Evolutionary conservation across 2,113 vertebrate species (phyloP).

Genomic region (Petrocephalus zakoni): DNA sequence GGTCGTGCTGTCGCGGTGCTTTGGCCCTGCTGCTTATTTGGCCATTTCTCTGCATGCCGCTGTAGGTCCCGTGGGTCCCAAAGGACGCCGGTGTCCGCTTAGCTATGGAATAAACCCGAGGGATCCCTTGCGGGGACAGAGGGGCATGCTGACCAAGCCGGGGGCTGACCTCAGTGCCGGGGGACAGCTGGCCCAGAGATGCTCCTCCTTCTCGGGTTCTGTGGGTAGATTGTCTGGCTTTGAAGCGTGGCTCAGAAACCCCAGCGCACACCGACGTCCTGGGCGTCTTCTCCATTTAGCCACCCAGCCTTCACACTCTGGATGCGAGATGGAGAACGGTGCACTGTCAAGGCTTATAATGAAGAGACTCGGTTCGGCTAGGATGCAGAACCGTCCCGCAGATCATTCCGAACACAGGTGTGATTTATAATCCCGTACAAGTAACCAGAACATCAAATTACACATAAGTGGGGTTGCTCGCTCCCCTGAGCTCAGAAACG

Average conservation of each 20-base stretch:
- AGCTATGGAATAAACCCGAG: background rate
- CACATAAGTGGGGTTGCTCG: background rate
- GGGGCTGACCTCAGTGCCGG: background rate
- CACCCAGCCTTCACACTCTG: background rate
- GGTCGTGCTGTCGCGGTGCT: background rate
- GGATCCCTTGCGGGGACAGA: background rate
- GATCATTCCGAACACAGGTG: background rate
- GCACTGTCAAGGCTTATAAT: background rate
- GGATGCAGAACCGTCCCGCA: background rate
- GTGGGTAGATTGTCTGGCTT: background rate
- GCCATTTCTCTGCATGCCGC: background rate
- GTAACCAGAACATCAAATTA: background rate
- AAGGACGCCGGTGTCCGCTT: background rate
- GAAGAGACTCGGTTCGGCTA: background rate
- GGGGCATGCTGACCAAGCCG: background rate
- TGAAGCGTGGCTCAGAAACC: slow-evolving; percentile 27
- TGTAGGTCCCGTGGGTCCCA: background rate
- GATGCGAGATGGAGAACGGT: background rate
- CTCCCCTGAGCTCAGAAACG: background rate
- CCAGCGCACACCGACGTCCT: background rate
- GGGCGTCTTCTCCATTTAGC: background rate
- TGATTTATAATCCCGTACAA: background rate
- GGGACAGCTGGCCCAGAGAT: background rate
- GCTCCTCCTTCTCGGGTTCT: slow-evolving; percentile 15
- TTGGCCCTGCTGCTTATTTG: background rate